Evolutionary conservation across 2,888 invertebrate species (phyloP), one percentile per base, ranked within the genome.

Genomic region (Ptilodon capucinus): DNA sequence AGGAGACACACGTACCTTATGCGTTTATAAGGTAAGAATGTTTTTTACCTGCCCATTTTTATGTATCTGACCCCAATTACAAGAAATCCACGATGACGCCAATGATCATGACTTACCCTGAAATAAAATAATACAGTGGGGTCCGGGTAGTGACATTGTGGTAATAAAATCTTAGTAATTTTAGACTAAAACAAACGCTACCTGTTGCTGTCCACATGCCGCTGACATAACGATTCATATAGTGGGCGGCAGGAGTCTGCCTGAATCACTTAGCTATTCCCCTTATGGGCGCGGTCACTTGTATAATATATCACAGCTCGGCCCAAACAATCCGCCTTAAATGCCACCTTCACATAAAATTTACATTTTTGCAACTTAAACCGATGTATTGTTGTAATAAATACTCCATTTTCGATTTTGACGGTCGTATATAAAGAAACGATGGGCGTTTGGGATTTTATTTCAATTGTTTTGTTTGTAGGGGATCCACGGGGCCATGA

Each of bases 371-470:
- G 74, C 76, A 72, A 81, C 74, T 78, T 74, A 71, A 69, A 75
- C 64, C 63, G 64, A 76, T 69, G 70, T 74, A 74, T 84, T 83
- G 73, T 76, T 79, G 81, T 73, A 81, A 83, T 86, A 81, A 81
- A 84, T 87, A 83, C 78, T 81, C 84, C 79, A 84, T 83, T 83
- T 87, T 77, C 54, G 84, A 77, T 68, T 76, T 81, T 76, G 75
- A 76, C 70, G 74, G 64, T 71, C 76, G 78, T 90, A 89, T 90
- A 90, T 82, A 88, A 81, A 83, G 80, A 75, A 73, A 65, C 61
- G 79, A 66, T 72, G 57, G 67, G 58, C 58, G 71, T 62, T 60
- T 56, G 51, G 60, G 60, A 54, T 64, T 76, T 81, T 72, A 84
- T 89, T 84, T 88, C 67, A 53, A 73, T 68, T 72, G 72, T 73